Evolutionary conservation across 2,888 invertebrate genomes (phyloP), one percentile per base, ranked within the genome.

Genomic region (Pyrrhosoma nymphula): DNA sequence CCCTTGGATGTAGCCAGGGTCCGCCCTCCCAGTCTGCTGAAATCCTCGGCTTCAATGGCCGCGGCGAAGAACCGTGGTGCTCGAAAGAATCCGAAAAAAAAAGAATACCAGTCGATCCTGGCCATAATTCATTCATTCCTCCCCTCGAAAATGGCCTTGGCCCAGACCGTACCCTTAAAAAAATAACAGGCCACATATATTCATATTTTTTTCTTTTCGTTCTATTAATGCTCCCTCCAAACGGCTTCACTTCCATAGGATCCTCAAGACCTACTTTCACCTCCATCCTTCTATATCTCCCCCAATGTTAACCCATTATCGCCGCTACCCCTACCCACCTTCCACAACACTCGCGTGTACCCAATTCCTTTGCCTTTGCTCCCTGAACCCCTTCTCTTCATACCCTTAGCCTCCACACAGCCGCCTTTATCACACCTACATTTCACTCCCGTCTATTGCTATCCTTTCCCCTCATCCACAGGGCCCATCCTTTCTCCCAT

Each of bases 381-480:
- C 60, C 60, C 1, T 60, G 60, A 60, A 60, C 69, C 35, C 82
- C 82, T 82, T 35, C 18, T n/a, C 82, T 82, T 12, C 14, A 10
- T 26, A 35, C 16, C 82, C 60, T 60, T 60, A 20, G 60, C 16
- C 20, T 60, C 47, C 8, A 47, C 47, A 60, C 60, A 12, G 18
- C 60, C 16, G 26, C 82, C 82, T 30, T 82, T 82, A 82, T 82
- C 82, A 16, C 12, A 35, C 35, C 82, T 35, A 35, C 82, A 82
- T 82, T 82, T 82, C 35, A 82, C 35, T 82, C 82, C 35, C 30
- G 82, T 35, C 82, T 82, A 82, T 82, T 82, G 82, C 82, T 82
- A 82, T 35, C 82, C 82, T 26, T n/a, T 47, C n/a, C 69, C 69
- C 69, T 26, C 69, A 20, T 26, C 82, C 30, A 30, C 30, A 35